These are phyloP conservation scores for Gila orcuttii DNA, from an alignment of 2,113 vertebrate genomes.

Conservation along the genomic window DNA sequence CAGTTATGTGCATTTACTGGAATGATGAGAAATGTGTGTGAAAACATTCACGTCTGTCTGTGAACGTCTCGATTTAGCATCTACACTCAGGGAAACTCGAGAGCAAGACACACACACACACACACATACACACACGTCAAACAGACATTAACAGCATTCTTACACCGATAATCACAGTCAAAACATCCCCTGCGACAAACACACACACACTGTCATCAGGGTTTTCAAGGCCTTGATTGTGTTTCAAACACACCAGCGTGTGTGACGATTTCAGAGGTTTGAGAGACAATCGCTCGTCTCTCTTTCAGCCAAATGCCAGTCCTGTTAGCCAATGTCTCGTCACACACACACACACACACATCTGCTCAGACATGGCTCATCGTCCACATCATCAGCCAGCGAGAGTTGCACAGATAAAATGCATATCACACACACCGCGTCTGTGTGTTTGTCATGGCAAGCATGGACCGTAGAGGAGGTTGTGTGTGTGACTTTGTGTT, in stretches of 20 bases:
- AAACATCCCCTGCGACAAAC: constrained; percentile 6
- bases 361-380: constrained; percentile 39
- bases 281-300: neutral
- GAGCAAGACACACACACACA: neutral
- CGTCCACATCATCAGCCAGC: constrained; percentile 51
- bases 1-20: constrained; percentile 64
- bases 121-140: neutral
- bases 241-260: neutral
- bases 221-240: constrained; percentile 7
- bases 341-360: neutral
- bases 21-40: constrained; percentile 59
- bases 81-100: neutral
- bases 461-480: neutral
- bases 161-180: neutral
- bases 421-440: neutral
- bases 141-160: constrained; percentile 12
- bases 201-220: constrained; percentile 30
- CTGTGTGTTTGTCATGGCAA: neutral
- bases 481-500: neutral
- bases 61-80: neutral
- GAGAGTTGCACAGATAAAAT: neutral
- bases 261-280: neutral
- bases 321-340: constrained; percentile 40
- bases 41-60: constrained; percentile 57
- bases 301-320: neutral